A percentile compares a stretch with the other conserved stretches of the same genome.
Conservation (phyloP, 2,797 vertebrate species). For the Anguilla pacifica region DNA sequence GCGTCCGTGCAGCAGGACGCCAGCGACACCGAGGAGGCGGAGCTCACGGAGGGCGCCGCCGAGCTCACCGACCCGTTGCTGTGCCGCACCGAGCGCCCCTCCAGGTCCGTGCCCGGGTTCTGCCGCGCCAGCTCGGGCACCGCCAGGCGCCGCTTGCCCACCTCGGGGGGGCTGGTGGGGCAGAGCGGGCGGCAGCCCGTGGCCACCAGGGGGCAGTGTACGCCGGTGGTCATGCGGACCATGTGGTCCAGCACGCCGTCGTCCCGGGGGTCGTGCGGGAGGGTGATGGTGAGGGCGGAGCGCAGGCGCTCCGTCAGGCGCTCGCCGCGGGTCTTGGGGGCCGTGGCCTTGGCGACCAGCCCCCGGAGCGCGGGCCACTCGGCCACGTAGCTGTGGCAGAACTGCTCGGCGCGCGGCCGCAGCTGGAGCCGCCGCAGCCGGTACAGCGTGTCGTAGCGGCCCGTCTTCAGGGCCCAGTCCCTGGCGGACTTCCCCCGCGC, state of each 20-base stretch:
- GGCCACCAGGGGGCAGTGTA: conserved; percentile 81
- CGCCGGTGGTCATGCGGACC: conserved; percentile 83
- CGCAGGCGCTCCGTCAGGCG: conserved; percentile 72
- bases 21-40: conserved; percentile 18
- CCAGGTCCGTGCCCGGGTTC: conserved; percentile 54
- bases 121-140: conserved; percentile 78
- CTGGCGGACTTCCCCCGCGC: conserved; percentile 72
- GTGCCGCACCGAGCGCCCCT: conserved; percentile 58
- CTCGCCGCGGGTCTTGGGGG: conserved; percentile 61
- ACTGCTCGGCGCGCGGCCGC: conserved; percentile 76
- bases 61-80: conserved; percentile 56
- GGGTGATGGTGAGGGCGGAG: conserved; percentile 69
- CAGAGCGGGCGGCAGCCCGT: conserved; percentile 82
- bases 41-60: conserved; percentile 48
- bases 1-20: conserved; percentile 40
- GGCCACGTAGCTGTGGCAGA: conserved; percentile 66
- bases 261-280: conserved; percentile 74
- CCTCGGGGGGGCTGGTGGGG: conserved; percentile 75
- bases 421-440: conserved; percentile 70
- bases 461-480: conserved; percentile 83
- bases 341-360: conserved; percentile 69
- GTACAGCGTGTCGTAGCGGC: conserved; percentile 71
- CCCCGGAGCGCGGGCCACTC: conserved; percentile 79
- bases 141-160: conserved; percentile 74
- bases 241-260: conserved; percentile 85